phyloP scores from a whole-genome alignment of 2,888 invertebrate genomes.

The Alloplasta piceator region DNA sequence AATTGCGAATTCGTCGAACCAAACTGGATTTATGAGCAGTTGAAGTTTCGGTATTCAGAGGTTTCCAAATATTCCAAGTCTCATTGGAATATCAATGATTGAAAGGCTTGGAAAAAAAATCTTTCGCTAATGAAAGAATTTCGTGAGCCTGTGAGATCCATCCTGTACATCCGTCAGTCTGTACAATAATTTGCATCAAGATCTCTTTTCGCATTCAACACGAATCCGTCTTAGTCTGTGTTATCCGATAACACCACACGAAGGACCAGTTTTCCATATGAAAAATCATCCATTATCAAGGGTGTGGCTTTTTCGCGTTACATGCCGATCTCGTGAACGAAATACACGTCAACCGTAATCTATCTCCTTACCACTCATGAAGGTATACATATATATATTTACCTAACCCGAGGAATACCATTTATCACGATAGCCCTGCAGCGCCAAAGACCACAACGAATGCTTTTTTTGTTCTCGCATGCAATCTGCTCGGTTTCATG shows the following conservation, averaged over 20 bases:
- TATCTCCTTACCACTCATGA: slow-evolving; percentile 4
- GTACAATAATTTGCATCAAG: too few species aligned
- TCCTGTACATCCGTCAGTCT: too few species aligned
- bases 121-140: too few species aligned
- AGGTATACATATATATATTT: neutral
- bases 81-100: too few species aligned
- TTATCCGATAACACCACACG: slow-evolving; percentile 16
- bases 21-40: too few species aligned
- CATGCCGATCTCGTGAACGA: slow-evolving; percentile 9
- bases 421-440: slow-evolving; percentile 42
- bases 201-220: too few species aligned
- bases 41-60: too few species aligned
- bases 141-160: too few species aligned
- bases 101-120: too few species aligned
- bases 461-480: slow-evolving; percentile 20
- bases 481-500: slow-evolving; percentile 27
- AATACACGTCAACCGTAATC: slow-evolving; percentile 42
- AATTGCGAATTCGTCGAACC: too few species aligned
- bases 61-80: too few species aligned
- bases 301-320: slow-evolving; percentile 40
- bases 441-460: slow-evolving; percentile 12
- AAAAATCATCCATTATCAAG: slow-evolving; percentile 36
- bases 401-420: slow-evolving; percentile 32
- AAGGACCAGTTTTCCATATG: slow-evolving; percentile 13
- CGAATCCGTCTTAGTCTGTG: too few species aligned